Evolutionary conservation across 1,140 invertebrate genomes (phyloP), one percentile per base, ranked within the genome.

Genomic region (Formica exsecta): DNA sequence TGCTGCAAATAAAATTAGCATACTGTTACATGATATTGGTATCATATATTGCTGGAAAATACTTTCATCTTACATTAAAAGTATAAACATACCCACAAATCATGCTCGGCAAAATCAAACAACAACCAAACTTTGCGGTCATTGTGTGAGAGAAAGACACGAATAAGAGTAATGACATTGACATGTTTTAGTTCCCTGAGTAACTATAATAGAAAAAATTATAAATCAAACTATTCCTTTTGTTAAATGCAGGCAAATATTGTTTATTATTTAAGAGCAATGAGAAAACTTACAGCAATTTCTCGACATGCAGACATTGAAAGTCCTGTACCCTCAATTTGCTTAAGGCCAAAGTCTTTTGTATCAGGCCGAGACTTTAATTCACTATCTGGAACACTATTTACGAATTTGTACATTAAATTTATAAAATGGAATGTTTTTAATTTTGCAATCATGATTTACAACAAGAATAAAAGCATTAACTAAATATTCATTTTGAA

Each of bases 271-370:
- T 74, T 8, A 57, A 36, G 0, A 84, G 3, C 11, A 22, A 54
- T 22, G 16, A 32, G 1, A 79, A 81, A 57, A 96, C 97, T 97
- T 96, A 99, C 98, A 66, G 99, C 99, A 88, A 99, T 99, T 97
- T 99, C 99, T 93, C 99, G 96, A 95, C 99, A 99, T 38, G 99
- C 99, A 81, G 99, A 99, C 99, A 99, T 99, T 2, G 99, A 99
- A 11, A 99, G 96, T 0, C 99, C 99, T 85, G 99, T 99, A 3
- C 99, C 99, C 97, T 99, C 99, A 75, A 99, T 99, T 95, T 99
- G 98, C 95, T 99, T 99, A 48, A 99, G 95, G 4, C 99, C 99
- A 96, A 99, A 99, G 94, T 99, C 98, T 95, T 97, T 97, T 51
- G 96, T 97, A 93, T 99, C 98, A 81, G 95, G 94, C 41, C 95